Base-by-base conservation (phyloP, 2,113 vertebrate genomes). In the Eudyptes chrysolophus region DNA sequence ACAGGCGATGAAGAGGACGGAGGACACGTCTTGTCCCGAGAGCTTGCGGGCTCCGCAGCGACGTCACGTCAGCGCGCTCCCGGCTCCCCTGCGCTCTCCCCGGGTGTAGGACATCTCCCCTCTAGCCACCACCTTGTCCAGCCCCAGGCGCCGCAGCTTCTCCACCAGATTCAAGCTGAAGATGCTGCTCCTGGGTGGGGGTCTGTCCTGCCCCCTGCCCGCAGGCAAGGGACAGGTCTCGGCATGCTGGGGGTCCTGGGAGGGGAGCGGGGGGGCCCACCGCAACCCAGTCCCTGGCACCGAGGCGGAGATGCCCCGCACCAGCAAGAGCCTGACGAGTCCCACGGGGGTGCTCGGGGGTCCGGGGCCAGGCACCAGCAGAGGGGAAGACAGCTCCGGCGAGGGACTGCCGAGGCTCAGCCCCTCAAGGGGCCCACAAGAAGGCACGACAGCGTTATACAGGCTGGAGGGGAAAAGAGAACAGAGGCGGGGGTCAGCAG, bases 161-260 rank as follows among this genome's bases (percentile, higher is more conserved):
- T 98, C 98, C 69, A 99, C 98, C 82, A 99, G 93, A 97, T 99
- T 99, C 94, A 99, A 85, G 92, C 99, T 98, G 90, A 99, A 99
- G 97, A 96, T 90, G 86, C 89, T 98, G 38, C 83, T 94, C 62
- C 38, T 44, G 48, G 22, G 13, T 1, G 9, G 13, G 51, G 69
- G 11, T n/a, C 65, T 34, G 24, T 74, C 66, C 82, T 79, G 83
- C 19, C 21, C 42, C 51, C 32, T 6, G 0, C 15, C 6, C 3
- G 0, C 18, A 5, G 81, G 84, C 11, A 32, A 60, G 46, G 74
- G 69, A 55, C 0, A 40, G 30, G 44, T 22, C 68, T 27, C 90
- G 8, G 36, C 5, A 1, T 4, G 76, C 84, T 34, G 34, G 66
- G 32, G 27, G 38, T 66, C 62, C 54, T 32, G 27, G 44, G 76